Evolutionary conservation across 2,888 invertebrate species (phyloP).

Genomic region (Acanthosepion lycidas): DNA sequence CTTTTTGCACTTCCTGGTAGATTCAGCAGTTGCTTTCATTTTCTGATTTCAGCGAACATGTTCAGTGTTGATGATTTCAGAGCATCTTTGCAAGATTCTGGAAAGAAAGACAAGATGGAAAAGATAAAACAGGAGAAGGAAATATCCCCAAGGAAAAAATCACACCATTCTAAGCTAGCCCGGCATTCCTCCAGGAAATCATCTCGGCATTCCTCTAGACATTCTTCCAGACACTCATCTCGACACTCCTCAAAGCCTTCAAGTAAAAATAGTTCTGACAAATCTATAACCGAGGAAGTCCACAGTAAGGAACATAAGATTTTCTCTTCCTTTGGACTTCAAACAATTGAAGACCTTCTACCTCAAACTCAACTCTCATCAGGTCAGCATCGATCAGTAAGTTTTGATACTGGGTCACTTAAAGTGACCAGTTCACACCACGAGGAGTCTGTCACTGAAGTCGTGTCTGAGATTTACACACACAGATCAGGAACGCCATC

Average conservation of each 20-base stretch:
- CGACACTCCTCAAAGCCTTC: neutral
- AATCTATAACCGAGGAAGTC: constrained; percentile 24
- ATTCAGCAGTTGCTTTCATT: neutral
- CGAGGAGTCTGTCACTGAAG: constrained; percentile 57
- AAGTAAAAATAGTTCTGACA: neutral
- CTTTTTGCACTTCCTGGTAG: neutral
- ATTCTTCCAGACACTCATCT: neutral
- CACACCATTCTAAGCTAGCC: neutral
- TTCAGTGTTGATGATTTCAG: constrained; percentile 23
- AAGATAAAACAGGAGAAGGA: neutral
- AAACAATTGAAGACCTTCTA: constrained; percentile 69
- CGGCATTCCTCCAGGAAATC: constrained; percentile 44
- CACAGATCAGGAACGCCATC: constrained; percentile 51
- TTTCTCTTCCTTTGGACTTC: constrained; percentile 66
- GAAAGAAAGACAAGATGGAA: neutral
- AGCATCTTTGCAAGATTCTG: neutral
- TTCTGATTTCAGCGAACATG: neutral
- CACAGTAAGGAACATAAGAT: constrained; percentile 49
- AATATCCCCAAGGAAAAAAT: constrained; percentile 45
- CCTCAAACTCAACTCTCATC: constrained; percentile 51
- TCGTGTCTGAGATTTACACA: constrained; percentile 58
- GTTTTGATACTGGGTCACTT: constrained; percentile 52
- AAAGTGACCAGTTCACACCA: constrained; percentile 46
- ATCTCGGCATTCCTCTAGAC: neutral
- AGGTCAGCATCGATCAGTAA: constrained; percentile 56